Percentiles rank a stretch among this genome's conserved stretches.
Evolutionary conservation across 2,888 invertebrate species (phyloP).

Genomic region (Tortrix viridana): DNA sequence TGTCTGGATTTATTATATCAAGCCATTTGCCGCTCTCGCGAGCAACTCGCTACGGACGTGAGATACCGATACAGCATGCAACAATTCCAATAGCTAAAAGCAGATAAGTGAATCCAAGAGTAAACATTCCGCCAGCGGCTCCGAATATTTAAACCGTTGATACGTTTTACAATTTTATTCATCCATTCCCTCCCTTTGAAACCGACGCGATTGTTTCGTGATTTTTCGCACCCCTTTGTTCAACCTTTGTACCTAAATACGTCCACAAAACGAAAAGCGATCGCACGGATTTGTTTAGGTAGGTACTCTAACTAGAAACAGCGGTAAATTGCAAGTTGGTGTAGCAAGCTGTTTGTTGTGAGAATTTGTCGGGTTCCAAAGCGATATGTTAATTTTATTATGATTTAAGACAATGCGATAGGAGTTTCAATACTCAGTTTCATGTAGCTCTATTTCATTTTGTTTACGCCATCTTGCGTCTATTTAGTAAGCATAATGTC

Average conservation of each 20-base stretch:
- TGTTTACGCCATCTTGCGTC: too few relatives aligned
- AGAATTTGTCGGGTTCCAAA: too few relatives aligned
- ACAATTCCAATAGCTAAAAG: constrained; percentile 21
- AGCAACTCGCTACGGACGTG: neutral
- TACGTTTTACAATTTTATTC: constrained; percentile 20
- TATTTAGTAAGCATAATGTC: too few relatives aligned
- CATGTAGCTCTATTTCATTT: too few relatives aligned
- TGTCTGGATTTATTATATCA: too few relatives aligned
- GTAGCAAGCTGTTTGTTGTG: too few relatives aligned
- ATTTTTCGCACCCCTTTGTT: constrained; percentile 30
- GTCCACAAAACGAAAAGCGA: constrained; percentile 21
- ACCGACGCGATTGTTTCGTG: constrained; percentile 27
- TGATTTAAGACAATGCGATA: too few relatives aligned
- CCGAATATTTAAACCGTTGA: constrained; percentile 15
- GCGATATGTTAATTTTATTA: too few relatives aligned
- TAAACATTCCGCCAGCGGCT: constrained; percentile 14
- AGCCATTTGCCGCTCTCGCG: neutral
- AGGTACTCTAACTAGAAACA: too few relatives aligned
- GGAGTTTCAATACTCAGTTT: too few relatives aligned
- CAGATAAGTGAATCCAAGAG: constrained; percentile 20
- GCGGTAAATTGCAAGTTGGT: too few relatives aligned
- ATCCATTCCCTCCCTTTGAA: constrained; percentile 22
- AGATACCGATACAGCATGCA: neutral
- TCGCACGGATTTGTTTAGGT: constrained; percentile 13
- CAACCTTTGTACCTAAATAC: constrained; percentile 22